These are phyloP conservation scores for Champsocephalus esox DNA, from an alignment of 2,797 vertebrate genomes.

Conservation along the genomic window DNA sequence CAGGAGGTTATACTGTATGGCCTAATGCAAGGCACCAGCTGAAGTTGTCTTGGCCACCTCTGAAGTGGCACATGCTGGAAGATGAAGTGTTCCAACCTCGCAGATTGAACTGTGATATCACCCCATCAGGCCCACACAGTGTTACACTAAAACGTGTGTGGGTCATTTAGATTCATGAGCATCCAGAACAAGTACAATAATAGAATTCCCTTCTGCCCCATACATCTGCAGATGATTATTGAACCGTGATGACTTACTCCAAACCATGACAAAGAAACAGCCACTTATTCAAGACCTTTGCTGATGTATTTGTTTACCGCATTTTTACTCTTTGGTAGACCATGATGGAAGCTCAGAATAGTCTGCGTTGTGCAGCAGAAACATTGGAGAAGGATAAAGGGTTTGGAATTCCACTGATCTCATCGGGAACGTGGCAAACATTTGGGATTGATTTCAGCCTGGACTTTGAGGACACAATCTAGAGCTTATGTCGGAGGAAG, in stretches of 20 bases:
- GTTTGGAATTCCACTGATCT: slow-evolving; percentile 62
- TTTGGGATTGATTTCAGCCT: slow-evolving; percentile 67
- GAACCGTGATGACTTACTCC: slow-evolving; percentile 36
- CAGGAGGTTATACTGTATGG: slow-evolving; percentile 30
- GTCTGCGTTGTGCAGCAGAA: slow-evolving; percentile 21
- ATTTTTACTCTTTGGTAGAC: slow-evolving; percentile 37
- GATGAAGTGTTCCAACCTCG: slow-evolving; percentile 46
- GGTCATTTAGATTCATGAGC: slow-evolving; percentile 44
- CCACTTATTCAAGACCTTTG: slow-evolving; percentile 14
- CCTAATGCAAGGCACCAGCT: slow-evolving; percentile 60
- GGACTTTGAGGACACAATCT: slow-evolving; percentile 54
- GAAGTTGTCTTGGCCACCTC: slow-evolving; percentile 37
- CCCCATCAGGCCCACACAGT: slow-evolving; percentile 61
- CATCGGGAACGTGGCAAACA: slow-evolving; percentile 63
- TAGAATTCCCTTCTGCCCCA: slow-evolving; percentile 10
- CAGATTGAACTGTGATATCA: slow-evolving; percentile 51
- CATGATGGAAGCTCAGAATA: slow-evolving; percentile 31
- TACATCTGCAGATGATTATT: slow-evolving; percentile 36
- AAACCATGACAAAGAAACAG: slow-evolving; percentile 24
- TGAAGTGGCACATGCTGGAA: slow-evolving; percentile 50
- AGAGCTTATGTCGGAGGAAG: slow-evolving; percentile 37
- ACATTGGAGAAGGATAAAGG: slow-evolving; percentile 27
- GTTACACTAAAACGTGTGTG: slow-evolving; percentile 19
- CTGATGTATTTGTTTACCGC: slow-evolving; percentile 42
- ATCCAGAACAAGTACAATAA: slow-evolving; percentile 33